These are phyloP conservation scores for Lethenteron reissneri DNA, from an alignment of 2,113 vertebrate species.

Conservation along the genomic window DNA sequence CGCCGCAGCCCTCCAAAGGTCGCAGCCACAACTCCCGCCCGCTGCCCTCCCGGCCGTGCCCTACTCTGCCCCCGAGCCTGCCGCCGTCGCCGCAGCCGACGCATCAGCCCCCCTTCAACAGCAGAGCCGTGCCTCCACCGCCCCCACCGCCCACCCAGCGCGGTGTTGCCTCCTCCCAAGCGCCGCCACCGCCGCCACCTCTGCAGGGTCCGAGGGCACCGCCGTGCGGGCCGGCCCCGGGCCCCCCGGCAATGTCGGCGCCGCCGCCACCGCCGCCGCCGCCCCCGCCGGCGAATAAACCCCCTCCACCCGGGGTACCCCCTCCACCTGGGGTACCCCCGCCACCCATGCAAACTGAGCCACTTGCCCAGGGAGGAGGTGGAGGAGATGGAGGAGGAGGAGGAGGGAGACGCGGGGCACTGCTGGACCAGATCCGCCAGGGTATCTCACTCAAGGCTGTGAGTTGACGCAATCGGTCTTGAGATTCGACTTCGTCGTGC, in stretches of 20 bases:
- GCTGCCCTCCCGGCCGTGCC: too few relatives aligned
- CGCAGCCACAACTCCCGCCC: too few relatives aligned
- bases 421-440: slow-evolving; percentile 51
- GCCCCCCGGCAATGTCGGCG: slow-evolving; percentile 18
- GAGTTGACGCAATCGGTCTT: slow-evolving; percentile 9
- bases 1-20: too few relatives aligned
- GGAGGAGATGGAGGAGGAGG: too few relatives aligned
- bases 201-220: slow-evolving; percentile 7
- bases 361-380: slow-evolving; percentile 13
- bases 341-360: slow-evolving; percentile 9
- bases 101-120: not conserved
- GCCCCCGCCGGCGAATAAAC: slow-evolving; percentile 11
- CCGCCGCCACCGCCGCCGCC: slow-evolving; percentile 14
- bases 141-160: slow-evolving; percentile 11
- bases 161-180: slow-evolving; percentile 5
- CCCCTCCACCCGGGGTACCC: slow-evolving; percentile 1
- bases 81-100: too few relatives aligned
- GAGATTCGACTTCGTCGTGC: not conserved
- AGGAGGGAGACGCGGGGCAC: slow-evolving; percentile 23
- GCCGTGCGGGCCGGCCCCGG: slow-evolving; percentile 20
- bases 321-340: slow-evolving; percentile 12
- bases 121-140: too few relatives aligned
- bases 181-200: slow-evolving; percentile 13
- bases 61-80: too few relatives aligned
- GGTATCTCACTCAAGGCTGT: slow-evolving; percentile 55